These are phyloP conservation scores for Rhagonycha lutea DNA, from an alignment of 2,888 invertebrate species.

Conservation along the genomic window DNA sequence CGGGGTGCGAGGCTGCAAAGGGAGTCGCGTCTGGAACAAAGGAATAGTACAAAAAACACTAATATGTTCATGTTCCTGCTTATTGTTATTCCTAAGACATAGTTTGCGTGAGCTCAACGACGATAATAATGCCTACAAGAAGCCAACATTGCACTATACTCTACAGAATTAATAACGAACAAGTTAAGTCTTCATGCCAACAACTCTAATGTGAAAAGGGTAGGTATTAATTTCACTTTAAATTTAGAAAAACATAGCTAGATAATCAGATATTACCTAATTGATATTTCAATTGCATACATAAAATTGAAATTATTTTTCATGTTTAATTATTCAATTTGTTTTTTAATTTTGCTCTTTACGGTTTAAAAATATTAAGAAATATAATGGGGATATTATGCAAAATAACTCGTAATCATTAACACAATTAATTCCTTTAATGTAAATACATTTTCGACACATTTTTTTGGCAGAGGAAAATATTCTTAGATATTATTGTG, in stretches of 20 bases:
- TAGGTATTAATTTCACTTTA: constrained; percentile 3
- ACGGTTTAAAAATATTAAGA: neutral
- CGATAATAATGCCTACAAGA: constrained; percentile 57
- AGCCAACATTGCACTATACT: constrained; percentile 33
- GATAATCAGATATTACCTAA: no score
- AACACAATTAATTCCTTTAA: neutral
- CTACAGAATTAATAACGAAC: constrained; percentile 33
- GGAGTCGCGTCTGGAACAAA: constrained; percentile 55
- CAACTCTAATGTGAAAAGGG: constrained; percentile 16
- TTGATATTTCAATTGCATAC: neutral
- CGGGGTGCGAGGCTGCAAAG: constrained; percentile 53
- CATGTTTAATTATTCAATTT: no score
- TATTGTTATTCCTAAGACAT: constrained; percentile 42
- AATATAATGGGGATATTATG: neutral
- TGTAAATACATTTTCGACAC: neutral
- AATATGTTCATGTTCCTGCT: constrained; percentile 46
- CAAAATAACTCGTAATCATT: neutral
- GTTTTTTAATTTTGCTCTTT: no score
- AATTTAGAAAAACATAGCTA: neutral
- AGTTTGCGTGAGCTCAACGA: constrained; percentile 40
- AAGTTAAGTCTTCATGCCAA: constrained; percentile 22
- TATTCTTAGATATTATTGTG: neutral
- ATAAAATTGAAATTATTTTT: neutral
- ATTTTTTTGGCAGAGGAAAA: neutral
- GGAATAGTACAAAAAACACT: constrained; percentile 48